phyloP scores from a whole-genome alignment of 2,113 vertebrate species.

The Heteronetta atricapilla region DNA sequence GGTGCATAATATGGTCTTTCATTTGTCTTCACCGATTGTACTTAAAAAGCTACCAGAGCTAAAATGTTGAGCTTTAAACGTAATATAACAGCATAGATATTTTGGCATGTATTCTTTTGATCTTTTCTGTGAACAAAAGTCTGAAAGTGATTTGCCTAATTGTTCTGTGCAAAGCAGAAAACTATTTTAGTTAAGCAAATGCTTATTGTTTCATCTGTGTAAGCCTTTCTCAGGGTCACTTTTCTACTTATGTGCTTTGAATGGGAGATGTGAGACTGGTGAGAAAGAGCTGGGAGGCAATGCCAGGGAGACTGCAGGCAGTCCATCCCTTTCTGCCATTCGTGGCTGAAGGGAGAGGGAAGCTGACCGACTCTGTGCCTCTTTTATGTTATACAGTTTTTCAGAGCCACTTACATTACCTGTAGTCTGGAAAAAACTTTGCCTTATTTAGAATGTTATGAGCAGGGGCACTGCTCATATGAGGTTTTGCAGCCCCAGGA shows the following conservation, averaged over 20 bases:
- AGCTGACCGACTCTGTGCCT: not conserved
- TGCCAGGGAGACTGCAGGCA: not conserved
- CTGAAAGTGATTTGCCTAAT: not conserved
- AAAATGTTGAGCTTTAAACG: not conserved
- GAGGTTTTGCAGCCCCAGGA: not conserved
- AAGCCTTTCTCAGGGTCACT: not conserved
- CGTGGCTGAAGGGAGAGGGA: not conserved
- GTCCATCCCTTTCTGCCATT: not conserved
- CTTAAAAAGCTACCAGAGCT: not conserved
- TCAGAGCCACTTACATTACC: not conserved
- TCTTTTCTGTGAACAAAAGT: not conserved
- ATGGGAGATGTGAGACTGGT: not conserved
- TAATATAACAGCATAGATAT: not conserved
- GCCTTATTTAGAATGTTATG: not conserved
- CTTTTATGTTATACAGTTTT: not conserved
- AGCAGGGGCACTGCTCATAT: not conserved
- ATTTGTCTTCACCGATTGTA: not conserved
- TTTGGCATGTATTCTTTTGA: not conserved
- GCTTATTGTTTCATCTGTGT: not conserved
- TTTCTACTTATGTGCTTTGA: not conserved
- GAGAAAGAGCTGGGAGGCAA: not conserved
- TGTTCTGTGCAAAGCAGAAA: not conserved
- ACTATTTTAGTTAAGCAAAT: not conserved
- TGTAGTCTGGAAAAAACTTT: not conserved
- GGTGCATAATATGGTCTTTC: not conserved